Evolutionary conservation across 2,888 invertebrate species (phyloP), one percentile per base, ranked within the genome.

Genomic region (Macropis europaea): DNA sequence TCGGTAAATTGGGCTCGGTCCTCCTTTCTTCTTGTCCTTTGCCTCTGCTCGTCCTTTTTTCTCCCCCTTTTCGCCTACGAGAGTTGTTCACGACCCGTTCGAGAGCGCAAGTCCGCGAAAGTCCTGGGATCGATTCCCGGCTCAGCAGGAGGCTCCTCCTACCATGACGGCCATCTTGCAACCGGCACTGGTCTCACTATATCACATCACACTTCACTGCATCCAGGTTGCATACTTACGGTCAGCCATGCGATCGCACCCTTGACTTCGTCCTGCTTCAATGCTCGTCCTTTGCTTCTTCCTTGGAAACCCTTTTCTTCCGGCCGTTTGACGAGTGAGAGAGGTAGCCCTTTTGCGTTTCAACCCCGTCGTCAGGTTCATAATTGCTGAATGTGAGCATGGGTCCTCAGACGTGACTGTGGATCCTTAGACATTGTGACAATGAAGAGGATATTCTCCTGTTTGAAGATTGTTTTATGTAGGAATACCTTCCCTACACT

Each of bases 141-240:
- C 88, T 83, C 86, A 82, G 85, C 82, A 82, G 81, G 84, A 90
- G 86, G 89, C 89, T 90, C 90, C 89, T 89, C 90, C 90, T 88
- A 90, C 87, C 83, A 73, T 77, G 88, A 87, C 90, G 88, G 90
- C 90, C 90, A 90, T 90, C 89, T 89, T 90, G 89, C 84, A 80
- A 86, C 77, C 86, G 82, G 84, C 85, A 84, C 84, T 77, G 84
- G 82, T 85, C 84, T 82, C 87, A 83, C 86, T 86, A 88, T 87
- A 88, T 88, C 86, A 86, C 87, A 88, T 88, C 86, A 86, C 88
- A 88, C 88, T 87, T 86, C 83, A 84, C 82, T 84, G 85, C 84
- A 83, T 85, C 84, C 84, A 82, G 82, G 79, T 86, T 85, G 82
- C 82, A 81, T 81, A 81, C 79, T 81, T 81, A 79, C 57, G 60